Percentiles rank a stretch among this genome's conserved stretches.
Evolutionary conservation across 2,113 vertebrate species (phyloP).

Genomic region (Limnothrissa miodon): DNA sequence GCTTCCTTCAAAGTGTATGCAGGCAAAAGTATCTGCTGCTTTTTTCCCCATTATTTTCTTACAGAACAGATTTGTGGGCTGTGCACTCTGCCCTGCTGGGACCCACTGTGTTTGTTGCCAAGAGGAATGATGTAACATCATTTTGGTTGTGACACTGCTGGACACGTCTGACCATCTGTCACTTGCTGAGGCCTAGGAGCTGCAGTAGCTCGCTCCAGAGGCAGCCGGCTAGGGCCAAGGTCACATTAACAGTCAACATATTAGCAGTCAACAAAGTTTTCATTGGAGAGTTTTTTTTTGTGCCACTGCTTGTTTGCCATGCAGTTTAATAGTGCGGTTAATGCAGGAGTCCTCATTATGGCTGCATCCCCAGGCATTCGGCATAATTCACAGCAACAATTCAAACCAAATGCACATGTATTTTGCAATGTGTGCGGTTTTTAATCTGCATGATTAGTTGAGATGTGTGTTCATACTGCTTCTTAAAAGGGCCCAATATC

Average conservation of each 20-base stretch:
- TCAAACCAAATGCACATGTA: background rate
- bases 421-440: background rate
- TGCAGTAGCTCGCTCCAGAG: background rate
- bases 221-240: background rate
- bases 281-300: background rate
- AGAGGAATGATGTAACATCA: background rate
- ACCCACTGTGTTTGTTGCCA: background rate
- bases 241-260: background rate
- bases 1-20: background rate
- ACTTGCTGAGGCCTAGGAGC: background rate
- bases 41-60: background rate
- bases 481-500: background rate
- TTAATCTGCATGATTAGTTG: background rate
- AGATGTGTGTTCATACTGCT: background rate
- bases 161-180: background rate
- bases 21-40: background rate
- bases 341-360: background rate
- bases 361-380: background rate
- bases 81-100: background rate
- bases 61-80: background rate
- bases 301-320: background rate
- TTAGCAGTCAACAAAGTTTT: slow-evolving; percentile 5
- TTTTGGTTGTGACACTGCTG: background rate
- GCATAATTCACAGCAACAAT: background rate
- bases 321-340: background rate